Evolutionary conservation across 2,888 invertebrate species (phyloP).

Genomic region (Metacarcinus magister): DNA sequence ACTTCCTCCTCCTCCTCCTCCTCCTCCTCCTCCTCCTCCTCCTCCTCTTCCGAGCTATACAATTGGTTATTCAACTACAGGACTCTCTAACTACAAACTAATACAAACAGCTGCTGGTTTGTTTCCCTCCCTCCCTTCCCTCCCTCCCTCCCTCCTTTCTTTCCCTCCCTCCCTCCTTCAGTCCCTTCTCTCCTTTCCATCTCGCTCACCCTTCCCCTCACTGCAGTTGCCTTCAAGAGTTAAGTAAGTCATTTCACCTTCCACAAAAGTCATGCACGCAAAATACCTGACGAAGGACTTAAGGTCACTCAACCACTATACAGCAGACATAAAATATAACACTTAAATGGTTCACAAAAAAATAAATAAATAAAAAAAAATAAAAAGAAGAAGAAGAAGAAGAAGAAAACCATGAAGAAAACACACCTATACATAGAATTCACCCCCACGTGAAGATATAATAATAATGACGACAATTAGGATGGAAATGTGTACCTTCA

Average conservation of each 20-base stretch:
- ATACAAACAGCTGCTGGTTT: slow-evolving; percentile 39
- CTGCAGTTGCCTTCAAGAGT: neutral
- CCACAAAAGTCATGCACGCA: neutral
- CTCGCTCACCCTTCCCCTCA: neutral
- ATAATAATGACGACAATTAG: neutral
- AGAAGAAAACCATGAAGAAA: neutral
- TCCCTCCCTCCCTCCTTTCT: neutral
- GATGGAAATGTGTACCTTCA: neutral
- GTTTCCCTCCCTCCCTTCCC: neutral
- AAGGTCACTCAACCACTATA: too few species aligned
- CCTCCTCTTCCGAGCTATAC: neutral
- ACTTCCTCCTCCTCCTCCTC: slow-evolving; percentile 46
- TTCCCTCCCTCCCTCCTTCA: neutral
- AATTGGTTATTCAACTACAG: slow-evolving; percentile 3
- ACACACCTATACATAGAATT: neutral
- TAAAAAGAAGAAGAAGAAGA: neutral
- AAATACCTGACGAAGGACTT: neutral
- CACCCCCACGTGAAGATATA: neutral
- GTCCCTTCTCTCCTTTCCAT: neutral
- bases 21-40: slow-evolving; percentile 50
- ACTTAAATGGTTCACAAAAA: neutral
- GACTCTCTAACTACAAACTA: slow-evolving; percentile 44
- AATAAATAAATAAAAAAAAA: neutral
- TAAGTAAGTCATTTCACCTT: too few species aligned
- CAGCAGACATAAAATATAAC: neutral